Conservation (phyloP, 1,140 invertebrate species). For the Ceratina australensis region DNA sequence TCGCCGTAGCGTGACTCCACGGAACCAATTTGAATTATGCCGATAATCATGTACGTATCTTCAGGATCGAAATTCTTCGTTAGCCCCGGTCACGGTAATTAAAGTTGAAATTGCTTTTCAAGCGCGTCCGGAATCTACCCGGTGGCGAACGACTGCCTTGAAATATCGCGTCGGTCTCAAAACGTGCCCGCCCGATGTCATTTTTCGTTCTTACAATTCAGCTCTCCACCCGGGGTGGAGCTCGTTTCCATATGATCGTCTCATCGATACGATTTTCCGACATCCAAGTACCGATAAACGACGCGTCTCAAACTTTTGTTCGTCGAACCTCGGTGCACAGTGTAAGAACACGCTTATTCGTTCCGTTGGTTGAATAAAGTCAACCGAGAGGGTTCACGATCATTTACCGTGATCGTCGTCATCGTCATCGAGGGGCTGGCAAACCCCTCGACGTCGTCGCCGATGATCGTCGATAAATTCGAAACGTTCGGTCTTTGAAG, state of each 20-base stretch:
- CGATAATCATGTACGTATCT: slow-evolving; percentile 51
- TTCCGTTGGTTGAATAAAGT: neutral
- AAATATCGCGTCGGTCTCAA: slow-evolving; percentile 3
- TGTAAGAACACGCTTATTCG: neutral
- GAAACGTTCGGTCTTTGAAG: slow-evolving; percentile 44
- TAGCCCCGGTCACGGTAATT: slow-evolving; percentile 41
- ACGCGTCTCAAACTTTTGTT: no score
- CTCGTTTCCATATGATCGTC: no score
- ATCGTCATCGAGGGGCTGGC: neutral
- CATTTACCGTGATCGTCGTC: neutral
- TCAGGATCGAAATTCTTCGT: slow-evolving; percentile 50
- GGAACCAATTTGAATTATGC: slow-evolving; percentile 51
- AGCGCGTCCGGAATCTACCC: slow-evolving; percentile 39
- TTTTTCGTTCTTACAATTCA: slow-evolving; percentile 7
- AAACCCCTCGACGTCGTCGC: neutral
- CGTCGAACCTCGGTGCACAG: no score
- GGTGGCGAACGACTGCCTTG: slow-evolving; percentile 15
- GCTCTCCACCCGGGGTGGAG: neutral
- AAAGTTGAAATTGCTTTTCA: slow-evolving; percentile 52
- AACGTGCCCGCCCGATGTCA: slow-evolving; percentile 13
- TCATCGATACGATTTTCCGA: no score
- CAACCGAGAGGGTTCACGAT: neutral
- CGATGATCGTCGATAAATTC: slow-evolving; percentile 43
- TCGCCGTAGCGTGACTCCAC: slow-evolving; percentile 28
- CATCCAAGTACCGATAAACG: no score